A percentile compares a stretch with the other conserved stretches of the same genome.
phyloP scores from a whole-genome alignment of 30 jellyfish, hydroid and myxozoan species.

The Aurelia aurita complex sp. Pacific region DNA sequence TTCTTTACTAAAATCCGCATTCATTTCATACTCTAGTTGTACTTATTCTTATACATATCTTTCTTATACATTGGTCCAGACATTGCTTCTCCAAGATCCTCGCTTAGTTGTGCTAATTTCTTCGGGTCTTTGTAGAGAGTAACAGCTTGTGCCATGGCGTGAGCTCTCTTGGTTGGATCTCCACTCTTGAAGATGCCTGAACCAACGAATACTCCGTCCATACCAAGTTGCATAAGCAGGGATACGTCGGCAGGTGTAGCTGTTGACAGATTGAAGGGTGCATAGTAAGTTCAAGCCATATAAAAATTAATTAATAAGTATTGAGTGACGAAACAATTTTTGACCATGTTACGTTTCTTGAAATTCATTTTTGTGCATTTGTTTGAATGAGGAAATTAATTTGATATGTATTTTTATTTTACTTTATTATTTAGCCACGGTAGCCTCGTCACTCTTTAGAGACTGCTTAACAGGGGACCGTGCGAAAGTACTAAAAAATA shows the following conservation, averaged over 20 bases:
- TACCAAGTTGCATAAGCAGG: constrained; percentile 93
- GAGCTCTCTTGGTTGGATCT: constrained; percentile 85
- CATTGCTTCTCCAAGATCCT: constrained; percentile 96
- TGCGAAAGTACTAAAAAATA: no score
- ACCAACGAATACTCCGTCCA: constrained; percentile 98
- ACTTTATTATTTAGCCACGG: no score
- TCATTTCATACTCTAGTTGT: constrained; percentile 14
- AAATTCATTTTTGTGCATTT: no score
- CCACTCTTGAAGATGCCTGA: constrained; percentile 97
- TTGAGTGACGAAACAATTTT: no score
- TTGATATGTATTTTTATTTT: no score
- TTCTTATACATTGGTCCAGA: constrained; percentile 77
- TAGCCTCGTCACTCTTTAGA: no score
- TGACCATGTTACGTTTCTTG: no score
- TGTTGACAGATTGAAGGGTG: constrained; percentile 2
- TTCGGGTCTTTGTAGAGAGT: constrained; percentile 82
- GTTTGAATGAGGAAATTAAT: no score
- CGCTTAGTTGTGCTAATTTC: constrained; percentile 93
- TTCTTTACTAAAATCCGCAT: no score
- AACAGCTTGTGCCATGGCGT: constrained; percentile 97
- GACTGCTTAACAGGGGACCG: no score
- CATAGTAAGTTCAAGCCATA: no score
- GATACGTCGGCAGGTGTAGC: constrained; percentile 96
- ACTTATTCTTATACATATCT: constrained; percentile 60
- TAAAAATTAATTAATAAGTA: no score